Conservation (phyloP, 2,888 invertebrate genomes). For the Pristionchus fissidentatus region DNA sequence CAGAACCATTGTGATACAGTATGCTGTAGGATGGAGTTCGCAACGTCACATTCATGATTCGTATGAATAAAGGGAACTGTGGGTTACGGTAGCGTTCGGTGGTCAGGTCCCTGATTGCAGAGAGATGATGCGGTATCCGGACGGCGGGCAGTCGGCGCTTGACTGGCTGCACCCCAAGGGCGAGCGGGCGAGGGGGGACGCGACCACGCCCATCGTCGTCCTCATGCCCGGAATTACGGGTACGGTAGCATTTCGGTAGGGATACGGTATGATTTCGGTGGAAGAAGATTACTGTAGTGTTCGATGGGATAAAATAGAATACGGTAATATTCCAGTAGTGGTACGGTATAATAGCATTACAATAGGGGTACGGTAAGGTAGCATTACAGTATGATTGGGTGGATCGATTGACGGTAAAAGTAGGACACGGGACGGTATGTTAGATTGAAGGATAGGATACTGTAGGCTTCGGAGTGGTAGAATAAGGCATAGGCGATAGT, state of each 20-base stretch:
- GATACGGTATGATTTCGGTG: slow-evolving; percentile 82
- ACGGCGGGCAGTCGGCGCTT: slow-evolving; percentile 86
- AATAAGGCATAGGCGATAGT: no score
- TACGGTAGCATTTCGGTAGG: slow-evolving; percentile 3
- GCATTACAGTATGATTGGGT: no score
- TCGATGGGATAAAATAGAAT: no score
- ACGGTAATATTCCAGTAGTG: no score
- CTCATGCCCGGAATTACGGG: slow-evolving; percentile 87
- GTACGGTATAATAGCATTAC: no score
- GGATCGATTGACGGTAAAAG: no score
- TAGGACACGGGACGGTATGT: no score
- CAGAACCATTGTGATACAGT: slow-evolving; percentile 5
- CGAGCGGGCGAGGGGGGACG: slow-evolving; percentile 54
- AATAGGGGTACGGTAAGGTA: slow-evolving; percentile 79
- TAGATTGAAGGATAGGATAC: no score
- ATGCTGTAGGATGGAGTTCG: background rate
- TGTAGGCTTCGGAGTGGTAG: no score
- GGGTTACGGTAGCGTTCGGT: background rate
- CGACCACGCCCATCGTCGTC: slow-evolving; percentile 81
- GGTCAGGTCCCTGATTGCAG: slow-evolving; percentile 54
- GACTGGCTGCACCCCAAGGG: slow-evolving; percentile 81
- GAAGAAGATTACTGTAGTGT: no score
- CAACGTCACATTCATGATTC: no score
- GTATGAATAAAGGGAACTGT: no score
- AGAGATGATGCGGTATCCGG: slow-evolving; percentile 78